phyloP scores from a whole-genome alignment of 2,888 invertebrate genomes.

The Coelinius sp. region DNA sequence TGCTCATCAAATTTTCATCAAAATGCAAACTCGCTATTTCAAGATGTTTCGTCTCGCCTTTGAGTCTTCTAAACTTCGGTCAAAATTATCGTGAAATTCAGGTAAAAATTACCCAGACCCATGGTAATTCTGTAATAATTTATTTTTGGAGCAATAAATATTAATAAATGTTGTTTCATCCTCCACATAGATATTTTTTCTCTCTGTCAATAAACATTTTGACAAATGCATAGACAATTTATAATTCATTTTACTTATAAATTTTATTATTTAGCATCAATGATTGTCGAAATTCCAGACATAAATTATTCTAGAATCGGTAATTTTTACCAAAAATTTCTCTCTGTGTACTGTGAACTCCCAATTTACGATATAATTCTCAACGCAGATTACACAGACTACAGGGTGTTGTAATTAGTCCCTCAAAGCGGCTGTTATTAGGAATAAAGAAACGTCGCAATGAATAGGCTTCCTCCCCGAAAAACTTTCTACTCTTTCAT shows the following conservation, averaged over 20 bases:
- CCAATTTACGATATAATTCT: neutral
- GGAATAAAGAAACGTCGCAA: neutral
- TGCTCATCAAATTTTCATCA: neutral
- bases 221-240: no score
- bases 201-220: no score
- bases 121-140: no score
- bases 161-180: no score
- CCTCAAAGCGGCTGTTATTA: neutral
- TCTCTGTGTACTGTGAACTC: neutral
- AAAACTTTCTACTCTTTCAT: neutral
- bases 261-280: no score
- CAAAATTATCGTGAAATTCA: neutral
- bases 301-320: no score
- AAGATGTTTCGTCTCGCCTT: neutral
- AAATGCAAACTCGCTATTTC: conserved; percentile 1
- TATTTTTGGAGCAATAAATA: no score
- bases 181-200: no score
- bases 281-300: no score
- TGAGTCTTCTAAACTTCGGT: neutral
- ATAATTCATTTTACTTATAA: no score
- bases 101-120: no score
- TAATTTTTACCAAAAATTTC: no score
- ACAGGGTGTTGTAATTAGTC: neutral
- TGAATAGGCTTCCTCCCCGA: neutral
- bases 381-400: neutral